Evolutionary conservation across 1,140 invertebrate species (phyloP).

Genomic region (Papilio xuthus): DNA sequence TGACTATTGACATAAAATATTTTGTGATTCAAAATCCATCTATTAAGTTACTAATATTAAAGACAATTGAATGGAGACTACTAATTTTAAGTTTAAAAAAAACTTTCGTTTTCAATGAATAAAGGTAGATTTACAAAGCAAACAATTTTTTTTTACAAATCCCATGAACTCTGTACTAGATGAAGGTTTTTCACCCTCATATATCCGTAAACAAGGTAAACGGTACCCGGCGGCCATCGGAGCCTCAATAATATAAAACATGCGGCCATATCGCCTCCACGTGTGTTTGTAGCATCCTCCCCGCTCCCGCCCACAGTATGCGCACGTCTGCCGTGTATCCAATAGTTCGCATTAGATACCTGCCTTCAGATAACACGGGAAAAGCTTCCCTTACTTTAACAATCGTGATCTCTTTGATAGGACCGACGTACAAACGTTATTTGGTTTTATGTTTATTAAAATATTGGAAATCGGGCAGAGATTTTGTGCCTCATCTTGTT

Average conservation of each 20-base stretch:
- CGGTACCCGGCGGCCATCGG: conserved; percentile 51
- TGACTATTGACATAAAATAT: not conserved
- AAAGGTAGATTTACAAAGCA: not conserved
- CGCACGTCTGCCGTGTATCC: conserved; percentile 38
- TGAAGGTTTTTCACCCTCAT: conserved; percentile 45
- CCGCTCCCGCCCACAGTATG: conserved; percentile 52
- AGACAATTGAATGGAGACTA: not conserved
- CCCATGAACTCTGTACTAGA: conserved; percentile 29
- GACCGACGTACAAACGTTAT: conserved; percentile 20
- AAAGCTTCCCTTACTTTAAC: conserved; percentile 41
- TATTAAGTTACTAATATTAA: not conserved
- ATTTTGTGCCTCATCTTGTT: not conserved
- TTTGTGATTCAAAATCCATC: not conserved
- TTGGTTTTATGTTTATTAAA: conserved; percentile 34
- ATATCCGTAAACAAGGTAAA: conserved; percentile 69
- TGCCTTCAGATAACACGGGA: conserved; percentile 47
- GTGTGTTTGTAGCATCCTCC: conserved; percentile 57
- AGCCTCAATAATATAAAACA: conserved; percentile 79
- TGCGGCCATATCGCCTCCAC: conserved; percentile 63
- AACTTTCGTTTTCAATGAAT: not conserved
- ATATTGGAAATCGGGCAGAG: conserved; percentile 11
- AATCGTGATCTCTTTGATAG: conserved; percentile 38
- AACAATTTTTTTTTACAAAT: conserved; percentile 28
- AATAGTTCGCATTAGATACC: conserved; percentile 41
- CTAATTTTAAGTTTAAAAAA: not conserved